phyloP scores from a whole-genome alignment of 2,113 vertebrate species.

The Rhadina sibilatrix region DNA sequence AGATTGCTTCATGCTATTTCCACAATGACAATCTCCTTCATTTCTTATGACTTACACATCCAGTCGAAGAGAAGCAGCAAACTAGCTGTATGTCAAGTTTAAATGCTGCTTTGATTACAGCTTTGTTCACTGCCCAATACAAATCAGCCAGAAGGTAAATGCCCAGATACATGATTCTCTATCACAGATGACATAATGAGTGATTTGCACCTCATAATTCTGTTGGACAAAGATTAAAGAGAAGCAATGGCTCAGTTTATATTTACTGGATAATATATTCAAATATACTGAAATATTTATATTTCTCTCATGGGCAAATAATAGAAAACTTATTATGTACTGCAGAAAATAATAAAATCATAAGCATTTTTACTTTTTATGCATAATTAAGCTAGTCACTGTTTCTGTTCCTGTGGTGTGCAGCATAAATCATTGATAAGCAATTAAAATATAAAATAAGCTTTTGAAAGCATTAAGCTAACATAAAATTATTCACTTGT shows the following conservation, averaged over 20 bases:
- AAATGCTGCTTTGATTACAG: background rate
- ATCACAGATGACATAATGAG: background rate
- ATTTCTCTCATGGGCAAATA: background rate
- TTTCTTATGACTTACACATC: background rate
- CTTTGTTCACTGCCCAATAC: background rate
- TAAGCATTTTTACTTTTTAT: background rate
- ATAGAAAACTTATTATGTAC: background rate
- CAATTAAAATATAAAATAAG: background rate
- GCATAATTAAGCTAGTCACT: background rate
- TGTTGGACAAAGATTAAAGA: background rate
- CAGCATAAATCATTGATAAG: conserved; percentile 11
- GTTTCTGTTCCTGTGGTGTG: background rate
- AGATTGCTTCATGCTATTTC: background rate
- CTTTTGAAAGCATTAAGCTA: conserved; percentile 10
- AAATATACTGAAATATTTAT: background rate
- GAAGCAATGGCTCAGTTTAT: background rate
- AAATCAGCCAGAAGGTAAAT: background rate
- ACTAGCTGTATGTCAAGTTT: background rate
- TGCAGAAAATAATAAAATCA: conserved; percentile 2
- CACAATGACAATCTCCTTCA: background rate
- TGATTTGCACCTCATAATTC: background rate
- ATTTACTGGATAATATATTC: background rate
- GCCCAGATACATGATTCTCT: background rate
- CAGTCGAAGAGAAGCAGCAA: background rate
- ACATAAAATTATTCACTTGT: conserved; percentile 1